phyloP scores from a whole-genome alignment of 2,888 invertebrate species.

The Gari tellinella region DNA sequence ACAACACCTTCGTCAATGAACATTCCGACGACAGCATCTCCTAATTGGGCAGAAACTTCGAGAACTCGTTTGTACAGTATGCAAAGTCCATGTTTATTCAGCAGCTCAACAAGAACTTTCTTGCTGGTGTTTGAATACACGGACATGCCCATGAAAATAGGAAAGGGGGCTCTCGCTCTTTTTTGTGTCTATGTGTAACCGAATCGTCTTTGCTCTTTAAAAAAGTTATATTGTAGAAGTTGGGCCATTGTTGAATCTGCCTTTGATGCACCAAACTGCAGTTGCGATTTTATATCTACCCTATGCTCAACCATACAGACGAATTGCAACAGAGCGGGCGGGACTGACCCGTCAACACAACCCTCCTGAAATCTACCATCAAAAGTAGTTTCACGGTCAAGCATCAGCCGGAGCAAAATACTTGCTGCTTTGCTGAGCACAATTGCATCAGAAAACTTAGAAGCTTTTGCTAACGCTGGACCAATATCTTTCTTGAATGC shows the following conservation, averaged over 20 bases:
- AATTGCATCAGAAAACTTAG: conserved; percentile 52
- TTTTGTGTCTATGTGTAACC: conserved; percentile 15
- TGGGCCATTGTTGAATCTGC: conserved; percentile 22
- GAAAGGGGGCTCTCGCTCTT: conserved; percentile 37
- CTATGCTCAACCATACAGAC: conserved; percentile 40
- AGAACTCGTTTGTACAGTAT: conserved; percentile 69
- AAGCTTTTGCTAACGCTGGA: conserved; percentile 16
- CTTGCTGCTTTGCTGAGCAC: conserved; percentile 53
- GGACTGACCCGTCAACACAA: conserved; percentile 25
- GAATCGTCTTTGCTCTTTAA: conserved; percentile 13
- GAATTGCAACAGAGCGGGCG: conserved; percentile 20
- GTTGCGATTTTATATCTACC: conserved; percentile 29
- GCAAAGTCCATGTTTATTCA: conserved; percentile 10
- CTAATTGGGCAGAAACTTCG: no score
- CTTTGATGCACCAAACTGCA: conserved; percentile 12
- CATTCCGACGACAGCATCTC: conserved; percentile 36
- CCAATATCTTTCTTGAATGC: no score
- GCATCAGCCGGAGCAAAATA: conserved; percentile 47
- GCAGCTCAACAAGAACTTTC: conserved; percentile 26
- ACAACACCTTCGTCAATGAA: conserved; percentile 50
- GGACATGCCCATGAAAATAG: conserved; percentile 28
- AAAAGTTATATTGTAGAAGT: conserved; percentile 37
- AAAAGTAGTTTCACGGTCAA: conserved; percentile 33
- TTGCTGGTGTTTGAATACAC: conserved; percentile 60
- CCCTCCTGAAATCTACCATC: conserved; percentile 38